Evolutionary conservation across 2,888 invertebrate genomes (phyloP).

Genomic region (Acleris emargana): DNA sequence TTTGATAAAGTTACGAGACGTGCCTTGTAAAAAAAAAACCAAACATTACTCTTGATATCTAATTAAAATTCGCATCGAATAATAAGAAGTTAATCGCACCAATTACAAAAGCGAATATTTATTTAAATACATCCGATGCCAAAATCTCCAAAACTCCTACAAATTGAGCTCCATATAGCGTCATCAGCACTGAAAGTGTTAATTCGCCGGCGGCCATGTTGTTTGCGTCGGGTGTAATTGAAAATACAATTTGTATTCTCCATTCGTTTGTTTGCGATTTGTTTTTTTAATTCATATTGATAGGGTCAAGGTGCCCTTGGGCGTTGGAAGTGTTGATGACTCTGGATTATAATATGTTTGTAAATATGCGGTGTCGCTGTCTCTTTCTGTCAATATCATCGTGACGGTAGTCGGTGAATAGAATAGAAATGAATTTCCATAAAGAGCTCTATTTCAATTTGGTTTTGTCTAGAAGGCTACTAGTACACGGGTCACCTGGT

Average conservation of each 20-base stretch:
- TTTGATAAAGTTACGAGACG: not conserved
- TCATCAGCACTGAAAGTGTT: not conserved
- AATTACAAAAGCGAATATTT: conserved; percentile 37
- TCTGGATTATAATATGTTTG: not conserved
- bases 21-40: not conserved
- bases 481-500: too few relatives aligned
- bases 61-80: conserved; percentile 35
- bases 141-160: too few relatives aligned
- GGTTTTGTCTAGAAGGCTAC: too few relatives aligned
- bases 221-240: conserved; percentile 33
- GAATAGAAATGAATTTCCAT: too few relatives aligned
- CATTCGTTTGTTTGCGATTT: conserved; percentile 34
- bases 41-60: conserved; percentile 6
- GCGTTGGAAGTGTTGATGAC: conserved; percentile 9
- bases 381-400: too few relatives aligned
- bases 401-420: too few relatives aligned
- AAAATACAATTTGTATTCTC: conserved; percentile 35
- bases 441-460: too few relatives aligned
- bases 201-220: conserved; percentile 25
- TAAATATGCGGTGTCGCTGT: not conserved
- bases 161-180: too few relatives aligned
- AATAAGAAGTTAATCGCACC: conserved; percentile 34
- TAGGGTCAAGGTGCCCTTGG: conserved; percentile 31
- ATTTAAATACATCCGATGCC: conserved; percentile 8
- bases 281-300: conserved; percentile 36